Percentiles rank a stretch among this genome's conserved stretches.
Evolutionary conservation across 2,888 invertebrate genomes (phyloP).

Genomic region (Coenonympha arcania): DNA sequence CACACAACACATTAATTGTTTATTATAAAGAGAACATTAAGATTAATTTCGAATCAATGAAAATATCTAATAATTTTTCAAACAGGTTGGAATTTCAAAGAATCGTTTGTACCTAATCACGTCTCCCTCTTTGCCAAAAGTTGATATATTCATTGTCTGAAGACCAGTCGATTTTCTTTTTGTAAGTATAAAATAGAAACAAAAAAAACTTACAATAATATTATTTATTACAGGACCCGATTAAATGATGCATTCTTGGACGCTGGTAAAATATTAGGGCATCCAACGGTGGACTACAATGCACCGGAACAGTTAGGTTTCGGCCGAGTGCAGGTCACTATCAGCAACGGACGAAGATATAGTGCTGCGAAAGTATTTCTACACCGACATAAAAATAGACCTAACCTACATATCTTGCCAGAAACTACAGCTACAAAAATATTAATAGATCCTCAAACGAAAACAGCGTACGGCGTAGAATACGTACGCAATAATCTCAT

Average conservation of each 20-base stretch:
- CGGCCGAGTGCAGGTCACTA: slow-evolving; percentile 77
- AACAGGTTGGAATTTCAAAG: too few species aligned
- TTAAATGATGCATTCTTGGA: slow-evolving; percentile 69
- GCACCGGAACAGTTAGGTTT: slow-evolving; percentile 77
- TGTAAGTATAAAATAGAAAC: too few species aligned
- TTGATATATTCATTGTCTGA: too few species aligned
- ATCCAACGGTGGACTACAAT: slow-evolving; percentile 80
- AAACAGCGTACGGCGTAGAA: slow-evolving; percentile 79
- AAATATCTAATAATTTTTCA: too few species aligned
- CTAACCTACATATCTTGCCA: slow-evolving; percentile 80
- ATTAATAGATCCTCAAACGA: slow-evolving; percentile 76
- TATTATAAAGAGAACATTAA: too few species aligned
- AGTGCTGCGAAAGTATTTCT: slow-evolving; percentile 79
- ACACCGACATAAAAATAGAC: slow-evolving; percentile 72
- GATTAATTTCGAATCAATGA: too few species aligned
- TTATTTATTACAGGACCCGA: slow-evolving; percentile 49
- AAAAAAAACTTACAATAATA: background rate
- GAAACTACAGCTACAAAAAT: slow-evolving; percentile 78
- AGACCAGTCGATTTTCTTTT: too few species aligned
- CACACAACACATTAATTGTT: too few species aligned
- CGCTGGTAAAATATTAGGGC: slow-evolving; percentile 78
- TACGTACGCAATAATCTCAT: slow-evolving; percentile 70
- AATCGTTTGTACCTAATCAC: too few species aligned
- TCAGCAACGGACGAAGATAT: slow-evolving; percentile 75
- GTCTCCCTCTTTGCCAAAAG: too few species aligned